Conservation (phyloP, 2,888 invertebrate genomes). For the Creontiades dilutus region DNA sequence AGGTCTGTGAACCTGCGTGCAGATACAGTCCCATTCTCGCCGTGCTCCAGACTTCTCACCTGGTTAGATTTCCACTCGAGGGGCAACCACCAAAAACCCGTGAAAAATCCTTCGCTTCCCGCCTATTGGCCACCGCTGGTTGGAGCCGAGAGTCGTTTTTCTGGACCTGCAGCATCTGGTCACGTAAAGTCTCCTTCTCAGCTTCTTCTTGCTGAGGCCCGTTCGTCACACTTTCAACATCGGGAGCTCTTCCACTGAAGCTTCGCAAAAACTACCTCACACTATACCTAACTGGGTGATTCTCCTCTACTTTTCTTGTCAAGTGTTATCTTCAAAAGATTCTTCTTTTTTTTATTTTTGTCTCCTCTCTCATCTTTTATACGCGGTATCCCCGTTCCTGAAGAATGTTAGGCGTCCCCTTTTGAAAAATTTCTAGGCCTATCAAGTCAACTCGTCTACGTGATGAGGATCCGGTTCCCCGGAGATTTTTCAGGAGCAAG, state of each 20-base stretch:
- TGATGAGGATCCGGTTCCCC: slow-evolving; percentile 43
- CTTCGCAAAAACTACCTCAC: slow-evolving; percentile 39
- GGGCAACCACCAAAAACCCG: not conserved
- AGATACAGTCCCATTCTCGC: not conserved
- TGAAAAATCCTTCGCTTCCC: slow-evolving; percentile 12
- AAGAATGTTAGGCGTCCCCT: slow-evolving; percentile 49
- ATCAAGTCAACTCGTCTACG: slow-evolving; percentile 31
- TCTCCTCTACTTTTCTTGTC: slow-evolving; percentile 62
- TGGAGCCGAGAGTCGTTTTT: not conserved
- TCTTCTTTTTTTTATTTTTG: not conserved
- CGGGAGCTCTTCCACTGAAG: not conserved
- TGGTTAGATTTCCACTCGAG: slow-evolving; percentile 16
- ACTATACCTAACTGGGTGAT: slow-evolving; percentile 61
- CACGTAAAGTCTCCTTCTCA: slow-evolving; percentile 44
- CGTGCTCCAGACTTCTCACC: not conserved
- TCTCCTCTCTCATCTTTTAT: slow-evolving; percentile 44
- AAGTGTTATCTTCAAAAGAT: slow-evolving; percentile 54
- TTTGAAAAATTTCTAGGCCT: slow-evolving; percentile 50
- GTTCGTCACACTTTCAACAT: slow-evolving; percentile 46
- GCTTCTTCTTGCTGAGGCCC: not conserved
- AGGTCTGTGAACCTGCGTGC: too few species aligned
- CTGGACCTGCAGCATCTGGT: slow-evolving; percentile 9
- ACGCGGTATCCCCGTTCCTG: slow-evolving; percentile 6
- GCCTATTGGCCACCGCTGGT: slow-evolving; percentile 16
- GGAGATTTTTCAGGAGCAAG: not conserved